These are phyloP conservation scores for Scopus umbretta DNA, from an alignment of 2,113 vertebrate species.

Conservation along the genomic window DNA sequence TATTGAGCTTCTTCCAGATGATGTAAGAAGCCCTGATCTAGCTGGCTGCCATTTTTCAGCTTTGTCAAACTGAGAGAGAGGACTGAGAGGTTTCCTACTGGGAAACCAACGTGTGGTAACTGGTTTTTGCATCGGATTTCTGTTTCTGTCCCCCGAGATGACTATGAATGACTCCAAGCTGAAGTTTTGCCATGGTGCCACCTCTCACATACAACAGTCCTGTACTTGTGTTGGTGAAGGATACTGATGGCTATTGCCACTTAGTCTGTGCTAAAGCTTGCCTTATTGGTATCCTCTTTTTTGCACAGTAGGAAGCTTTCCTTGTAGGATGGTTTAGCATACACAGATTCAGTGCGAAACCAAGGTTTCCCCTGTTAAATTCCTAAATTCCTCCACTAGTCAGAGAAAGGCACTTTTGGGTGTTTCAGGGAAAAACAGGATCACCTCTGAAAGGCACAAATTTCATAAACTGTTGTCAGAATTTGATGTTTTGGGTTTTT, in stretches of 20 bases:
- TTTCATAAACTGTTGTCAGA: not conserved
- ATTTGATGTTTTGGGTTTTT: not conserved
- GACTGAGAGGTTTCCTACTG: not conserved
- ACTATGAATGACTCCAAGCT: not conserved
- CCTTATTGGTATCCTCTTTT: not conserved
- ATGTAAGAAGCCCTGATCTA: conserved; percentile 1
- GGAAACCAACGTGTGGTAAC: not conserved
- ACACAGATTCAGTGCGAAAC: not conserved
- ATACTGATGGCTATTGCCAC: not conserved
- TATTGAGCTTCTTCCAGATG: conserved; percentile 23
- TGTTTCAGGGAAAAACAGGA: not conserved
- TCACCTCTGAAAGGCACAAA: not conserved
- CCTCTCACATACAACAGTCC: not conserved
- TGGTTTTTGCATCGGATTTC: not conserved
- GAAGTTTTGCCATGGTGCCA: not conserved
- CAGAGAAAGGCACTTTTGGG: not conserved
- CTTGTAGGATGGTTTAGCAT: not conserved
- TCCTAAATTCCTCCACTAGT: not conserved
- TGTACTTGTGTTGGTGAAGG: not conserved
- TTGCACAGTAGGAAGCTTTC: not conserved
- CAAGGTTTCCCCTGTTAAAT: not conserved
- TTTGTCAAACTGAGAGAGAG: not conserved
- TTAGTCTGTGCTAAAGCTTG: not conserved
- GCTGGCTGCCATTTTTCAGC: not conserved
- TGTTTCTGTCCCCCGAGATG: not conserved